A percentile compares a stretch with the other conserved stretches of the same genome.
Conservation (phyloP, 2,797 vertebrate genomes). For the Monodelphis domestica region DNA sequence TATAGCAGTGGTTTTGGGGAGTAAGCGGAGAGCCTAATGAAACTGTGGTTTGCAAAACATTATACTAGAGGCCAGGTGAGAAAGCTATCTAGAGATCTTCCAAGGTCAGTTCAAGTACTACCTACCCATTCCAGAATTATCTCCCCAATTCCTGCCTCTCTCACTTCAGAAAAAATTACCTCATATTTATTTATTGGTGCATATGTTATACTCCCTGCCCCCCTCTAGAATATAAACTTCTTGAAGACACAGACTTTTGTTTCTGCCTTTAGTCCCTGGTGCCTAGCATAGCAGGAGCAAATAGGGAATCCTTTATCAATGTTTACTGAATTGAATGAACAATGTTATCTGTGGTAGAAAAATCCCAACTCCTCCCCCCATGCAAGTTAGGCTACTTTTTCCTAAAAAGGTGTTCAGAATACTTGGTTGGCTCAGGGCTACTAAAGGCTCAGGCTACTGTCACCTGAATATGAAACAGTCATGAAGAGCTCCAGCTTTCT, state of each 20-base stretch:
- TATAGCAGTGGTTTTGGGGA: not conserved
- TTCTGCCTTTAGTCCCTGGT: not conserved
- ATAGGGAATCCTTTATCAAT: not conserved
- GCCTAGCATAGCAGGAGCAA: not conserved
- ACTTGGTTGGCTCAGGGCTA: not conserved
- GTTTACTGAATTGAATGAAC: slow-evolving; percentile 23
- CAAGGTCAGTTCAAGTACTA: not conserved
- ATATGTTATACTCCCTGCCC: not conserved
- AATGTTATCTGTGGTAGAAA: not conserved
- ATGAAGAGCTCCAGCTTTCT: not conserved
- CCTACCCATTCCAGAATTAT: not conserved
- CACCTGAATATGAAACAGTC: not conserved
- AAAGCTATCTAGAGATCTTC: not conserved
- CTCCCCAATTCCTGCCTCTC: not conserved
- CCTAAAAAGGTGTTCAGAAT: not conserved
- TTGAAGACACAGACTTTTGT: not conserved
- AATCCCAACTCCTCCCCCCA: not conserved
- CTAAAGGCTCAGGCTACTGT: not conserved
- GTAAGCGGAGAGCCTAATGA: not conserved
- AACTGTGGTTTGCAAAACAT: not conserved
- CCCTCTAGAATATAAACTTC: not conserved
- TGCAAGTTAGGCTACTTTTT: not conserved
- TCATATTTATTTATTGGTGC: not conserved
- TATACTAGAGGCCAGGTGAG: not conserved
- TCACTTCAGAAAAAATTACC: not conserved